Base-by-base conservation (phyloP, 2,888 invertebrate genomes). In the Anthrax anthrax region DNA sequence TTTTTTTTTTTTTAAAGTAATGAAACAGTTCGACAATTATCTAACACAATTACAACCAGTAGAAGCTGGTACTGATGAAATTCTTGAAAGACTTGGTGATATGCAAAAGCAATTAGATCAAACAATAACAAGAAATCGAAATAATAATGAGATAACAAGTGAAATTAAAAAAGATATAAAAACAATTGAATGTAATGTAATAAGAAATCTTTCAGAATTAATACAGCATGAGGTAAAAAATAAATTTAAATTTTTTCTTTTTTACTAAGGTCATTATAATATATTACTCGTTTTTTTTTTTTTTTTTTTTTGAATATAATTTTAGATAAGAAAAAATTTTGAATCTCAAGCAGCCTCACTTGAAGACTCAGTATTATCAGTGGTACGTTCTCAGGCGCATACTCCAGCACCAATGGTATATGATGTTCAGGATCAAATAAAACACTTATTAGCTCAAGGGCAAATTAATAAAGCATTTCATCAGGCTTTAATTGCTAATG, bases 381-480 rank as follows among this genome's bases (percentile, higher is more conserved):
- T 77, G 10, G 72, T 82, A 43, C 71, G 81, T 38, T 83, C 85
- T 8, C 72, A 83, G 56, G 77, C 84, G 1, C 81, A 80, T 14
- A 86, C 87, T 5, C 86, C 86, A 2, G 81, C 81, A 9, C 78
- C 82, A 17, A 70, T 73, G 48, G 64, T 72, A 29, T 67, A 72
- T 37, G 77, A 78, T 58, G 61, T 73, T 41, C 74, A 81, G 56
- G 75, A 77, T 14, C 81, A 81, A 57, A 78, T 89, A 53, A 76
- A 82, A 58, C 74, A 77, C 50, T 69, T 82, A 45, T 69, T 88
- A 37, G 60, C 70, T 17, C 74, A 78, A 54, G 86, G 87, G 2
- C 85, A 89, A 64, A 72, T 82, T 42, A 88, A 90, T 69, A 78
- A 82, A 49, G 94, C 94, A 39, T 92, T 95, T 70, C 88, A 91